Evolutionary conservation across 64 coral and sea anemone species (phyloP), one percentile per base, ranked within the genome.

Genomic region (Porites australiensis): DNA sequence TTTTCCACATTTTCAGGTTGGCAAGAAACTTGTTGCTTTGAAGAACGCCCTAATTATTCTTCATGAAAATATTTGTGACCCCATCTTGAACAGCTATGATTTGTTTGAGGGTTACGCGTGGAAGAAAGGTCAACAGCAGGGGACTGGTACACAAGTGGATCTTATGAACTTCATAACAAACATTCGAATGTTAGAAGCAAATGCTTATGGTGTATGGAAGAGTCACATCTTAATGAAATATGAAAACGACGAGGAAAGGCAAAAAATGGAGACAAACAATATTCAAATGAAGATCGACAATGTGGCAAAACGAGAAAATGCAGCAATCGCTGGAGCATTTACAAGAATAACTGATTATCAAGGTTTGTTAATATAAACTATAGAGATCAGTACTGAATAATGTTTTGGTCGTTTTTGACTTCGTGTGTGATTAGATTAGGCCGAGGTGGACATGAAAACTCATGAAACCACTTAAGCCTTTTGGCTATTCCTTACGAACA

Each of bases 311-410:
- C 59, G 79, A 5, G 79, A 82, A 21, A 27, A 82, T 82, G 58
- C 37, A 15, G 79, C 58, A 22, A 82, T 82, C 4, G 79, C 79
- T 7, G 2, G 58, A 82, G 57, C 79, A 5, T 82, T 82, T 22
- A 82, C 79, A n/a, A 82, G 37, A 82, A 82, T 82, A 58, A 64
- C 43, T 10, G 79, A 82, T 47, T 54, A 47, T 82, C 79, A 82
- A 82, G 79, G 79, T 82, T 47, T 50, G 18, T 44, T 51, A n/a
- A 52, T n/a, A 47, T 9, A 13, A 49, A 74, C 45, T 6, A 18
- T 11, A 0, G 45, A 15, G 3, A 15, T 22, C 4, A 68, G 20
- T 16, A 57, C 1, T 7, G 54, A 57, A 57, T 7, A 57, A 57
- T 57, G 54, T 9, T 9, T 57, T 57, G n/a, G n/a, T n/a, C n/a